These are phyloP conservation scores for Resseliella maxima DNA, from an alignment of 2,888 invertebrate species.

Conservation along the genomic window DNA sequence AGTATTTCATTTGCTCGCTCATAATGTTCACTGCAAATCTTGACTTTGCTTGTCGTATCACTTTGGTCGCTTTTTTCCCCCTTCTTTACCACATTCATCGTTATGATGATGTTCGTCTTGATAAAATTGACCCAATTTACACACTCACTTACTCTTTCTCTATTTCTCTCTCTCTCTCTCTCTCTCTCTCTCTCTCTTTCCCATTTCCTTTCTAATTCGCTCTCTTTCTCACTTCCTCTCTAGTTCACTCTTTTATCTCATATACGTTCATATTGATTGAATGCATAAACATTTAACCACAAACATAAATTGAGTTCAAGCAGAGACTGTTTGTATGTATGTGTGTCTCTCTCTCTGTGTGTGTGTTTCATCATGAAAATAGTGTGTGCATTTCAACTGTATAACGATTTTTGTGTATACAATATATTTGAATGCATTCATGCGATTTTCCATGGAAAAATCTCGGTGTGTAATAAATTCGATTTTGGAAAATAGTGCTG, in stretches of 20 bases:
- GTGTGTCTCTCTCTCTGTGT: background rate
- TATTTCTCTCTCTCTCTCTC: too few species aligned
- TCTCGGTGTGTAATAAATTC: background rate
- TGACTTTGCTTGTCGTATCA: background rate
- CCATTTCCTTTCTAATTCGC: too few species aligned
- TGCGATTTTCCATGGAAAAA: slow-evolving; percentile 1
- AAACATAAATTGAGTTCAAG: slow-evolving; percentile 2
- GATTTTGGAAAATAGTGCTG: background rate
- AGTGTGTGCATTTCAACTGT: background rate
- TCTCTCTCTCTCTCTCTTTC: too few species aligned
- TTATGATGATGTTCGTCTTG: background rate
- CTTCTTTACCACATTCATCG: background rate
- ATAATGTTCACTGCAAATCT: too few species aligned
- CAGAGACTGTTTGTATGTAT: background rate
- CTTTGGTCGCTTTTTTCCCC: background rate
- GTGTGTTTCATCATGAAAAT: too few species aligned
- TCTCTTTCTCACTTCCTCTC: too few species aligned
- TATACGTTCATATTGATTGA: slow-evolving; percentile 16
- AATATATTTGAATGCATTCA: background rate
- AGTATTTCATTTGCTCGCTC: slow-evolving; percentile 8
- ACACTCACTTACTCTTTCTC: too few species aligned
- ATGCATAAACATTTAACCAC: background rate
- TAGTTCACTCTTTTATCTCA: slow-evolving; percentile 3
- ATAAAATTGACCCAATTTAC: background rate
- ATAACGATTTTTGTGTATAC: background rate